Conservation (phyloP, 2,113 vertebrate species). For the Paracanthobrama guichenoti region DNA sequence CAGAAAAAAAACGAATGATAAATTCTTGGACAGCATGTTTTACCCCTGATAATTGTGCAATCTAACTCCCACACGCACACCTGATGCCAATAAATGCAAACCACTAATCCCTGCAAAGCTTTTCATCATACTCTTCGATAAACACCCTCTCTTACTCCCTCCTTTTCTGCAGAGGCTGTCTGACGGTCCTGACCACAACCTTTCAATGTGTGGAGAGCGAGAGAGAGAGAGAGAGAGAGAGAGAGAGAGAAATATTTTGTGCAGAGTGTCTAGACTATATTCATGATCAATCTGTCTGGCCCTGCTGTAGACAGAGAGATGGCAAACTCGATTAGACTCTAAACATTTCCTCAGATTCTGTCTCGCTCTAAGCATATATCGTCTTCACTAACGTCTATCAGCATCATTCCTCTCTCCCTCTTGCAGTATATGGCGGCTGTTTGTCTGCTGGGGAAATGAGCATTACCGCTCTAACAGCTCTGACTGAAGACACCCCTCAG, state of each 20-base stretch:
- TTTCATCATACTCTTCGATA: constrained; percentile 16
- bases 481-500: constrained; percentile 13
- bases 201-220: background rate
- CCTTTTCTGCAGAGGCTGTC: background rate
- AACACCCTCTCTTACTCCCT: background rate
- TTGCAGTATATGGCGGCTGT: constrained; percentile 22
- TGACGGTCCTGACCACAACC: constrained; percentile 23
- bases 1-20: background rate
- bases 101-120: background rate
- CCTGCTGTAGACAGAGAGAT: constrained; percentile 80
- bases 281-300: constrained; percentile 97
- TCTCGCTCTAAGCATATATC: constrained; percentile 39
- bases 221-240: background rate
- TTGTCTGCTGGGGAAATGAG: constrained; percentile 30
- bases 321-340: constrained; percentile 91
- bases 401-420: constrained; percentile 26
- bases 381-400: constrained; percentile 33
- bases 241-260: constrained; percentile 25
- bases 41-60: background rate
- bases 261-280: constrained; percentile 95
- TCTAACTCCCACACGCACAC: background rate
- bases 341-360: constrained; percentile 73
- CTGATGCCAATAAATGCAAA: constrained; percentile 8
- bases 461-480: constrained; percentile 10
- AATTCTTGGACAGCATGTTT: background rate